Base-by-base conservation (phyloP, 2,797 vertebrate genomes). In the Sorex maritimensis region DNA sequence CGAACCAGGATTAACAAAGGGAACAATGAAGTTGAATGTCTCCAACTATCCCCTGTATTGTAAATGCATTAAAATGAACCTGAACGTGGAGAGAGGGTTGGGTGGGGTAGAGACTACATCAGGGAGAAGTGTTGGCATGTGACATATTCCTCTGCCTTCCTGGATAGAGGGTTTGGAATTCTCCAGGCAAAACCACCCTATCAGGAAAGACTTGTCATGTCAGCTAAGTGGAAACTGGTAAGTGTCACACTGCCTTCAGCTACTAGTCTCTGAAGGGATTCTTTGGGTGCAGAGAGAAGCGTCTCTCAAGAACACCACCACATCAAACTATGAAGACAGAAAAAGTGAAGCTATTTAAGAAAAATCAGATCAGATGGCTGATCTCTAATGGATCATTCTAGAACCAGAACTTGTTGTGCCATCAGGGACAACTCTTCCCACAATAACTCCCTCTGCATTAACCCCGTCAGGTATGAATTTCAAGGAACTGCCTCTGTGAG, bases 11-110 rank as follows among this genome's bases (percentile, higher is more conserved):
- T 9, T 67, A 6, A 73, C 61, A 44, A 67, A 72, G 44, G 2
- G 80, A 91, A 65, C 34, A 49, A 79, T 28, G 28, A 74, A 8
- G 13, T 23, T 44, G 11, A 79, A 71, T 44, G 87, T 92, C 88
- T 72, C 58, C 58, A 86, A 80, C 46, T n/a, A 69, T 12, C 23
- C 49, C 8, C 13, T 10, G 55, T 28, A 28, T 34, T 77, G 46
- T 44, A 21, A 84, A 26, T 30, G 77, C 77, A 72, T 6, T 26
- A 67, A 67, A 71, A 28, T 3, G 19, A 17, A 4, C 17, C 55
- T 69, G 19, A 58, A 1, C 38, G 23, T 65, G 4, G 11, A 75
- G 1, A 15, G 2, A 78, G 3, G 73, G 3, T 2, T 52, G 49
- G 41, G 34, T 74, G 26, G 38, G 14, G 24, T 7, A 71, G 80